Evolutionary conservation across 2,113 vertebrate species (phyloP), one percentile per base, ranked within the genome.

Genomic region (Calidris pugnax): DNA sequence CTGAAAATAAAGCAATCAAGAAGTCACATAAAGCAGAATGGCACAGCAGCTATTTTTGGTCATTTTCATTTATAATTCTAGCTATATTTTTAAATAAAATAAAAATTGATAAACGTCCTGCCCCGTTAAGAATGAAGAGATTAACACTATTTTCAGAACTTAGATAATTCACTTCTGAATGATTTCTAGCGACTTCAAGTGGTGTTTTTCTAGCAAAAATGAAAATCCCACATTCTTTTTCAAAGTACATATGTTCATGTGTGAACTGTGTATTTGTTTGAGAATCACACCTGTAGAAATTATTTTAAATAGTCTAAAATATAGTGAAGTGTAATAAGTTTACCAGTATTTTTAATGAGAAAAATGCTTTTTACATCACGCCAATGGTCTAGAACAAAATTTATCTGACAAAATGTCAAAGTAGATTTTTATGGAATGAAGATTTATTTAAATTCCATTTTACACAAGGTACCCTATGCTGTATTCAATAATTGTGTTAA

Each of bases 1-100:
- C 48, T 71, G 92, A 90, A 94, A 94, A 93, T 81, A 84, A 94
- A 90, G 59, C 57, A 84, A 37, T 85, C 55, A 53, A 60, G 32
- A 72, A 93, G 78, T 74, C 74, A 39, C 27, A 87, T 77, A 85
- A 91, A 95, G 60, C 79, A 87, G 83, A 87, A 48, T 32, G 35
- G 51, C 63, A 80, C 47, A 78, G 67, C 51, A 84, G 28, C 67
- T 94, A 26, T 57, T 85, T 93, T 84, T 69, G 37, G 63, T 51
- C 21, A 35, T 85, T 93, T 91, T 88, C 5, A 67, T 88, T 92
- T 81, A 39, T 75, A 71, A 83, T 66, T 77, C 60, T 68, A 50
- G 32, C 14, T 93, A 8, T 87, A 32, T 68, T 93, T 91, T 91
- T 27, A 55, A 87, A 62, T n/a, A 12, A 64, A 66, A 72, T 37